phyloP scores from a whole-genome alignment of 2,797 vertebrate genomes.

The Microctenopoma steveboyesi region DNA sequence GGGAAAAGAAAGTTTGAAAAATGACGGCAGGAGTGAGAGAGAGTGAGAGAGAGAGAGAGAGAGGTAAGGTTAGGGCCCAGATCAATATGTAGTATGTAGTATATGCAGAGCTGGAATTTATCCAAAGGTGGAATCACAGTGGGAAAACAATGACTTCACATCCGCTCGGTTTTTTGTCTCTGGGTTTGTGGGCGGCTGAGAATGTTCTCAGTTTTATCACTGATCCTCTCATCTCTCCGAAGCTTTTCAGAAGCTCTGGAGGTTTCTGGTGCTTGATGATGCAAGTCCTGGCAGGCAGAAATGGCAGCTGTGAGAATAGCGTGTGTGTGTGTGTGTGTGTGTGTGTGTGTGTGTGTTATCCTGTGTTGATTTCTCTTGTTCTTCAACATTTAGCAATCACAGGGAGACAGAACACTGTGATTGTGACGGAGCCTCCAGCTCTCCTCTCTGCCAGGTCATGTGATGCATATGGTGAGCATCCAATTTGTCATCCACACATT shows the following conservation, averaged over 20 bases:
- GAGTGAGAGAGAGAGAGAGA: too few relatives aligned
- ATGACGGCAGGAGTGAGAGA: too few relatives aligned
- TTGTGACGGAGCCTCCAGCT: slow-evolving; percentile 34
- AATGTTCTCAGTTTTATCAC: slow-evolving; percentile 34
- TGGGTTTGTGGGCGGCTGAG: slow-evolving; percentile 20
- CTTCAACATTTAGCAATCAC: slow-evolving; percentile 18
- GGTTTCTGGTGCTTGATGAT: slow-evolving; percentile 56
- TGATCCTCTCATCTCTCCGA: slow-evolving; percentile 41
- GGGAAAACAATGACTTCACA: slow-evolving; percentile 14
- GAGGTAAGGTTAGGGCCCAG: background rate
- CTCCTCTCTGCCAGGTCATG: slow-evolving; percentile 12
- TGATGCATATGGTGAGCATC: slow-evolving; percentile 17
- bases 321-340: background rate
- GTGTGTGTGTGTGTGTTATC: too few relatives aligned
- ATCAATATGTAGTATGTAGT: slow-evolving; percentile 1
- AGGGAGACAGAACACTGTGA: slow-evolving; percentile 15
- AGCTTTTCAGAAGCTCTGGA: slow-evolving; percentile 35
- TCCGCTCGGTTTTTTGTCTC: slow-evolving; percentile 7
- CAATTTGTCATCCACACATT: slow-evolving; percentile 23
- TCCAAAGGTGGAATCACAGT: background rate
- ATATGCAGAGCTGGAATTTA: background rate
- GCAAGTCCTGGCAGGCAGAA: slow-evolving; percentile 54
- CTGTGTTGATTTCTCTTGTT: background rate
- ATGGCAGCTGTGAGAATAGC: slow-evolving; percentile 52
- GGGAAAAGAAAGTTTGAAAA: background rate